Evolutionary conservation across 2,797 vertebrate genomes (phyloP).

Genomic region (Micrastur ruficollis): DNA sequence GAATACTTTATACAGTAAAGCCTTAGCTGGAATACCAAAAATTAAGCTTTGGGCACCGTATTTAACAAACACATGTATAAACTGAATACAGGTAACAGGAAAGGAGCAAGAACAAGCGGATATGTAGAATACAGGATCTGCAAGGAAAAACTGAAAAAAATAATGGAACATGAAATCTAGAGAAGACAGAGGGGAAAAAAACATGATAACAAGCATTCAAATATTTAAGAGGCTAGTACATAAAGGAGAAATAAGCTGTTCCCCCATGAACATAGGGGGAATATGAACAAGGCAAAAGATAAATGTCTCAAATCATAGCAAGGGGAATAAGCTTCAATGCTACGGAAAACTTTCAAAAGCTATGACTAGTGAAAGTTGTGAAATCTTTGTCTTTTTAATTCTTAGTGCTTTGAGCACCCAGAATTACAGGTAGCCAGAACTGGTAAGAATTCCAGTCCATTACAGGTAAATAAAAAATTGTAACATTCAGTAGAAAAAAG

Average conservation of each 20-base stretch:
- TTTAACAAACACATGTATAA: not conserved
- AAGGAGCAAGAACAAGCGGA: not conserved
- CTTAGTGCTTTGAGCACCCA: not conserved
- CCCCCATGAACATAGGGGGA: not conserved
- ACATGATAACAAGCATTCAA: not conserved
- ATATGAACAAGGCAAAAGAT: not conserved
- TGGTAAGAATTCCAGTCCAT: not conserved
- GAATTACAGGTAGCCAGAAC: not conserved
- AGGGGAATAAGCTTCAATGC: not conserved
- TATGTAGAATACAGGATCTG: not conserved
- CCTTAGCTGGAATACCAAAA: not conserved
- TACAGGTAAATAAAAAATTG: not conserved
- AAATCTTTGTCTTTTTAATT: not conserved
- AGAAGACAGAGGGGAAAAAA: not conserved
- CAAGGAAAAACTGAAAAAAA: not conserved
- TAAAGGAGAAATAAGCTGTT: not conserved
- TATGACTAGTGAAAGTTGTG: not conserved
- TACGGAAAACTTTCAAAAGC: not conserved
- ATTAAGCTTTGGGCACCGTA: not conserved
- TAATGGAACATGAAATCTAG: not conserved
- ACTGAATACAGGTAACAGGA: not conserved
- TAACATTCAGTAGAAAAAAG: not conserved
- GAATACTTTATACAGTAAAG: not conserved
- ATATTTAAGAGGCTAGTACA: not conserved
- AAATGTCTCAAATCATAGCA: not conserved